These are phyloP conservation scores for Aelia acuminata DNA, from an alignment of 2,888 invertebrate genomes.

Conservation along the genomic window DNA sequence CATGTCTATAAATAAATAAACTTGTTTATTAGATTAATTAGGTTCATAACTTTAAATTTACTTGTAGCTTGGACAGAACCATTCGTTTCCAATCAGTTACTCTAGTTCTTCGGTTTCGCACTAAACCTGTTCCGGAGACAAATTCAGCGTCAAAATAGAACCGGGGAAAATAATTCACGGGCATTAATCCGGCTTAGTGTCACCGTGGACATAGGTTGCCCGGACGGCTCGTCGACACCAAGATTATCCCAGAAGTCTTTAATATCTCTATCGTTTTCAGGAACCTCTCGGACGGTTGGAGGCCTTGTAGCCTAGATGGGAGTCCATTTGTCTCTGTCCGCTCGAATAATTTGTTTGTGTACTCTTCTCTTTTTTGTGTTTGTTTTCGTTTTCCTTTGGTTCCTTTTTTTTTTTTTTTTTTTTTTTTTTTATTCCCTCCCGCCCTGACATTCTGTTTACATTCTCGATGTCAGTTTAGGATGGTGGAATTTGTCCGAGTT, in stretches of 20 bases:
- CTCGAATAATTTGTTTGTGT: constrained; percentile 39
- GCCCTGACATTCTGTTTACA: constrained; percentile 7
- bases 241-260: constrained; percentile 15
- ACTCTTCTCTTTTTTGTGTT: neutral
- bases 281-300: neutral
- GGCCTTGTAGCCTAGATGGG: constrained; percentile 23
- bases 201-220: neutral
- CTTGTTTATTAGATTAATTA: neutral
- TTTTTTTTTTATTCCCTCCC: neutral
- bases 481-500: constrained; percentile 19
- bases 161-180: neutral
- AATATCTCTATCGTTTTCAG: constrained; percentile 38
- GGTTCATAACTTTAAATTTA: neutral
- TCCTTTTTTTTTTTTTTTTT: neutral
- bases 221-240: neutral
- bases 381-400: neutral
- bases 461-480: constrained; percentile 20
- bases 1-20: neutral
- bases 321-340: constrained; percentile 44
- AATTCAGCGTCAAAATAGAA: constrained; percentile 10
- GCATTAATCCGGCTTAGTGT: constrained; percentile 39
- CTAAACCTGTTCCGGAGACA: neutral
- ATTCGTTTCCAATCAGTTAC: neutral
- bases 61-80: neutral
- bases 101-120: neutral